Base-by-base conservation (phyloP, 2,888 invertebrate genomes). In the Julus scanicus region DNA sequence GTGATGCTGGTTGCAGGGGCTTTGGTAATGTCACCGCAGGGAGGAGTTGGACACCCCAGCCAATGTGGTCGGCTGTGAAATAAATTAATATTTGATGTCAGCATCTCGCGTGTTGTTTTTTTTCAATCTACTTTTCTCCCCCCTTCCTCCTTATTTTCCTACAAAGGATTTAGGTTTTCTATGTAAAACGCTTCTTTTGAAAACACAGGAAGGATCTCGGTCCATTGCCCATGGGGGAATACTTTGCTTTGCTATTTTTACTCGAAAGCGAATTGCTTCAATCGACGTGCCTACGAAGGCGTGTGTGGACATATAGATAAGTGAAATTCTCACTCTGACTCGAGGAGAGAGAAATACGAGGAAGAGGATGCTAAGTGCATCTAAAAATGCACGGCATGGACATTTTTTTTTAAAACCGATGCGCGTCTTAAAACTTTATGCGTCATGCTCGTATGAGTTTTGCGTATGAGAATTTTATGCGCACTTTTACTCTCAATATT, bases 171-270 rank as follows among this genome's bases (percentile, higher is more conserved):
- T 29, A 20, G 71, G 9, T 71, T 71, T 71, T 71, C 29, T 29
- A 71, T 29, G 71, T 71, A 71, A 71, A 71, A 71, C 71, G 71
- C 29, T 71, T 29, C 71, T 29, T 53, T 71, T 29, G 71, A 71
- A 71, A 71, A 71, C 71, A 71, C 71, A 71, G 71, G 71, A 71
- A 71, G 71, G 71, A 71, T 71, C 29, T 71, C 71, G 71, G 71
- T 71, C 71, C 71, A 71, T 71, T 71, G 71, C 71, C 71, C 71
- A 71, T 71, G 29, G 20, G 71, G 71, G 71, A 71, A 71, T 71
- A 71, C 71, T 71, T 71, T 71, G 71, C 20, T 71, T 71, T 71
- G 71, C 71, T 71, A 71, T 29, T 71, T 71, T 71, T 71, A 29
- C 71, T 71, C 71, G 29, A 29, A 71, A 71, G 71, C 20, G 71